Evolutionary conservation across 1,140 invertebrate species (phyloP), one percentile per base, ranked within the genome.

Genomic region (Acromyrmex heyeri): DNA sequence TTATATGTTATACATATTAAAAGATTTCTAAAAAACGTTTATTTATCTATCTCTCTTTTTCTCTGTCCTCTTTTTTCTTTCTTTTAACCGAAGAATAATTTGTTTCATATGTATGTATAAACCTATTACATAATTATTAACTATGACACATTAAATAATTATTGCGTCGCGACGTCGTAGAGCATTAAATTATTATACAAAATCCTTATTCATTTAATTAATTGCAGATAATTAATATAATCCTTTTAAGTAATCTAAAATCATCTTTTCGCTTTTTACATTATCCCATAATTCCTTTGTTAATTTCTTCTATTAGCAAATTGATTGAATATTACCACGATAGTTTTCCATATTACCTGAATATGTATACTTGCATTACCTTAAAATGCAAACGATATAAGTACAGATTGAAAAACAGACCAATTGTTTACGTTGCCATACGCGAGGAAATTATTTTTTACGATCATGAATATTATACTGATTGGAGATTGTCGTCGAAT

Each of bases 391-490:
- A 12, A 48, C 24, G 4, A 44, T 38, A n/a, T n/a, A 67, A 69
- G 8, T 24, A 16, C n/a, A 34, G 14, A 81, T 67, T 38, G 3
- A 24, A 81, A 16, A 21, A 34, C 8, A 81, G 30, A 57, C 2
- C 0, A 38, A 38, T 53, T 53, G 8, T 57, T 34, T 53, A 55
- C 14, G 10, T 57, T 57, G 55, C 27, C n/a, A 3, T 38, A 24
- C 14, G 48, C 48, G 14, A 24, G 27, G 3, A 1, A 69, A 27
- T 10, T 38, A 14, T 0, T 53, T 57, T 53, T 57, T n/a, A 65
- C 3, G 38, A 44, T n/a, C n/a, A 55, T 69, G 48, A 79, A 67
- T 79, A 79, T 10, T 38, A 12, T 44, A 67, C 6, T 10, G n/a
- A n/a, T 38, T 10, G 18, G 44, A 57, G 50, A 81, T 81, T 18